Conservation (phyloP, 1,140 invertebrate genomes). For the Drosophila sp. region DNA sequence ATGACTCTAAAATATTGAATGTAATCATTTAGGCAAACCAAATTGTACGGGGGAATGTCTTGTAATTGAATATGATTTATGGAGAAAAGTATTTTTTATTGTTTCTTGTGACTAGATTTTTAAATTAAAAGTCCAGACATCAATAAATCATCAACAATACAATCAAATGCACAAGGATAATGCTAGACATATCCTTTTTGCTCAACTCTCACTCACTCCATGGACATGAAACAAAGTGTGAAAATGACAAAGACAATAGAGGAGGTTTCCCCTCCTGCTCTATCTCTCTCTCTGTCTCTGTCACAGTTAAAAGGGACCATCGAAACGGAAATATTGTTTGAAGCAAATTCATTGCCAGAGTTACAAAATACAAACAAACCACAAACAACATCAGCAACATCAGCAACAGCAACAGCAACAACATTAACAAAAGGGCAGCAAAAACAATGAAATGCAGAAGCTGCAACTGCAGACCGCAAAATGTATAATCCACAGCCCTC, state of each 20-base stretch:
- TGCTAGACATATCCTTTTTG: not conserved
- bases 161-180: constrained; percentile 13
- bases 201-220: not conserved
- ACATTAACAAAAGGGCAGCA: constrained; percentile 37
- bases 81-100: not conserved
- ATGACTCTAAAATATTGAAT: constrained; percentile 72
- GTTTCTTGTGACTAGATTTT: not conserved
- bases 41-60: not conserved
- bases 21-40: constrained; percentile 40
- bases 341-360: constrained; percentile 20
- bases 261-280: not conserved
- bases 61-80: constrained; percentile 1
- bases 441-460: constrained; percentile 49
- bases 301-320: constrained; percentile 6
- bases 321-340: constrained; percentile 17
- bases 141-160: constrained; percentile 20
- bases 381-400: constrained; percentile 31
- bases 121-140: constrained; percentile 8
- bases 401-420: constrained; percentile 25
- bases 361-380: constrained; percentile 21
- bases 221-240: constrained; percentile 1
- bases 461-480: constrained; percentile 71
- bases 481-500: constrained; percentile 72
- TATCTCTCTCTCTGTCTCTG: not conserved
- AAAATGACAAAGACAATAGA: constrained; percentile 9